These are phyloP conservation scores for Acanthis flammea DNA, from an alignment of 2,797 vertebrate genomes.

Conservation along the genomic window DNA sequence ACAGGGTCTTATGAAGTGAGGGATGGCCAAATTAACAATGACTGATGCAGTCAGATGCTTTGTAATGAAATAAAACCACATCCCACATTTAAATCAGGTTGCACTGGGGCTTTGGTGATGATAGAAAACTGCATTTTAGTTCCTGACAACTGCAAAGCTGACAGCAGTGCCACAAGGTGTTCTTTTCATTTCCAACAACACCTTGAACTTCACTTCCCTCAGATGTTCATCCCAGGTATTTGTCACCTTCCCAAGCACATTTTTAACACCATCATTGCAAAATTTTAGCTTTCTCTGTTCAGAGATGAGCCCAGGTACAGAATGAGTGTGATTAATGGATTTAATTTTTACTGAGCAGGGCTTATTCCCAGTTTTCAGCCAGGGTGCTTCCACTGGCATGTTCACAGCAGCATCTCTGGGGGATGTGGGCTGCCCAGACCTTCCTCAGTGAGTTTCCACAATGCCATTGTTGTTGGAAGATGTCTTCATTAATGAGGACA, in stretches of 20 bases:
- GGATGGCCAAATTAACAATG: rapidly evolving
- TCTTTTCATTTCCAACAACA: not conserved
- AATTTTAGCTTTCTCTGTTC: not conserved
- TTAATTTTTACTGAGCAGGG: not conserved
- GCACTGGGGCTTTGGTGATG: not conserved
- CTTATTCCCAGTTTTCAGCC: not conserved
- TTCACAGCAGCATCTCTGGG: not conserved
- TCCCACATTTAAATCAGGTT: not conserved
- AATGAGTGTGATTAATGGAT: not conserved
- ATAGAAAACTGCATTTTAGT: not conserved
- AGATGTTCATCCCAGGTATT: not conserved
- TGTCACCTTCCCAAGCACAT: not conserved
- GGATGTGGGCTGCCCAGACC: not conserved
- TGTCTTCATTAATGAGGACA: not conserved
- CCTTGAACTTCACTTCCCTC: not conserved
- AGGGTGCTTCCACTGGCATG: not conserved
- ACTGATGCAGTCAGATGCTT: not conserved
- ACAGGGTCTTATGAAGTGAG: not conserved
- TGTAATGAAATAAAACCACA: not conserved
- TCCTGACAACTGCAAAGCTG: not conserved
- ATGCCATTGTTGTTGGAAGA: not conserved
- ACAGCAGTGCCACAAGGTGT: not conserved
- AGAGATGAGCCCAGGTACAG: not conserved
- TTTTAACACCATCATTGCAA: not conserved
- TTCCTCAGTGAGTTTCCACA: not conserved